These are phyloP conservation scores for Atlantisia rogersi DNA, from an alignment of 2,113 vertebrate genomes.

Conservation along the genomic window DNA sequence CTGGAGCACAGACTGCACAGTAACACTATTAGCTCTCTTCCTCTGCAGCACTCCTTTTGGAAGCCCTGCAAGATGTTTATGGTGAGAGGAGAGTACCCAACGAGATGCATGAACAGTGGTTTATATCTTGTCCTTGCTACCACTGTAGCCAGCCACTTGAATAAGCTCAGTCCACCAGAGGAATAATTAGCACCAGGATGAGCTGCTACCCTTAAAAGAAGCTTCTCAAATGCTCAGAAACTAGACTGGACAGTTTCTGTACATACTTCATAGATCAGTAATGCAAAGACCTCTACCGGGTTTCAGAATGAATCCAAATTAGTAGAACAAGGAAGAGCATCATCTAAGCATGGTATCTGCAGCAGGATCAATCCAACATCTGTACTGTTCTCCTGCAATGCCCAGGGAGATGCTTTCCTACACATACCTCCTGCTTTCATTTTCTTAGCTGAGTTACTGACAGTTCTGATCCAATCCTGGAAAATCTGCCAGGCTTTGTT, in stretches of 20 bases:
- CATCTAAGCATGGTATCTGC: not conserved
- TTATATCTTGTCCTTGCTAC: not conserved
- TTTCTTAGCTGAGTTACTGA: not conserved
- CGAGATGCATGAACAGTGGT: not conserved
- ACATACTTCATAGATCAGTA: not conserved
- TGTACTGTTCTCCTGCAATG: not conserved
- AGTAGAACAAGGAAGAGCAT: not conserved
- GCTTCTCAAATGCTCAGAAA: not conserved
- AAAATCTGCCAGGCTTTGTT: not conserved
- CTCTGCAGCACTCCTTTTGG: not conserved
- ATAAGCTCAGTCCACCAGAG: not conserved
- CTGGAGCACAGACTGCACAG: not conserved
- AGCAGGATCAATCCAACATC: not conserved
- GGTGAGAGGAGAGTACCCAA: not conserved
- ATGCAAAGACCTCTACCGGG: not conserved
- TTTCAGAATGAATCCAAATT: not conserved
- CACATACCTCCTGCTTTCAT: not conserved
- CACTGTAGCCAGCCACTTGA: not conserved
- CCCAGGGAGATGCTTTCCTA: fast-evolving
- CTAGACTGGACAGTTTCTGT: not conserved
- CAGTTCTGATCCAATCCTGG: not conserved
- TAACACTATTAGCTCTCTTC: not conserved
- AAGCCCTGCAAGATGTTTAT: not conserved
- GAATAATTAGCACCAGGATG: not conserved
- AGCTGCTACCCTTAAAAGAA: not conserved